These are phyloP conservation scores for Helogale parvula DNA, from an alignment of 2,113 vertebrate species.

Conservation along the genomic window DNA sequence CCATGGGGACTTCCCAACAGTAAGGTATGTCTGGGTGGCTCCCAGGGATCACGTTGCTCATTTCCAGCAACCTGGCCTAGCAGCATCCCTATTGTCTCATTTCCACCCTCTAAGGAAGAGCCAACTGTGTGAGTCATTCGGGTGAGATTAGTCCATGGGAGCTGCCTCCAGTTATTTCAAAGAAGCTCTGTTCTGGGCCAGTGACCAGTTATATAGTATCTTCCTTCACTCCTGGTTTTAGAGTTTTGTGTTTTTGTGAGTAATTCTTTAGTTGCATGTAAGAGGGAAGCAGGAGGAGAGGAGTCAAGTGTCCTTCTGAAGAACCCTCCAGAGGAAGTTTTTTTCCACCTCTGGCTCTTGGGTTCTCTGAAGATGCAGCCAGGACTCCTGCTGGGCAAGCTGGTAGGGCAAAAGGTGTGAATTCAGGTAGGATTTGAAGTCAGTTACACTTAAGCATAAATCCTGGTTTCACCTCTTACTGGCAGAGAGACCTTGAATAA, in stretches of 20 bases:
- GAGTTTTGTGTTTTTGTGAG: not conserved
- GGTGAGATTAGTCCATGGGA: not conserved
- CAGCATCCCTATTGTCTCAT: slow-evolving; percentile 52
- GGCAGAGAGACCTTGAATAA: not conserved
- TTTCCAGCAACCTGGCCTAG: not conserved
- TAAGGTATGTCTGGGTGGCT: not conserved
- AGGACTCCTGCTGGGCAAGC: not conserved
- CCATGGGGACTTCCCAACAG: slow-evolving; percentile 28
- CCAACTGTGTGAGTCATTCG: slow-evolving; percentile 48
- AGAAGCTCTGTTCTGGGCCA: not conserved
- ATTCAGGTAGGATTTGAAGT: not conserved
- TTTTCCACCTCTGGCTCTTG: not conserved
- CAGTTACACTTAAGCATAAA: not conserved
- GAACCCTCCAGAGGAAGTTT: not conserved
- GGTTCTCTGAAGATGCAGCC: not conserved
- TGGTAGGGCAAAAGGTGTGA: not conserved
- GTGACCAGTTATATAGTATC: not conserved
- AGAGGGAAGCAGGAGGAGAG: not conserved
- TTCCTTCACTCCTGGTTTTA: not conserved
- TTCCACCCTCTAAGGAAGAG: slow-evolving; percentile 61
- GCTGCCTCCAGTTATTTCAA: not conserved
- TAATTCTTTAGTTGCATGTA: not conserved
- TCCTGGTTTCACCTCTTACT: not conserved
- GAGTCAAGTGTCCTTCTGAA: not conserved
- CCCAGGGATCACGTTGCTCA: not conserved